Percentiles rank a stretch among this genome's conserved stretches.
Conservation (phyloP, 2,113 vertebrate species). For the Tragelaphus strepsiceros region DNA sequence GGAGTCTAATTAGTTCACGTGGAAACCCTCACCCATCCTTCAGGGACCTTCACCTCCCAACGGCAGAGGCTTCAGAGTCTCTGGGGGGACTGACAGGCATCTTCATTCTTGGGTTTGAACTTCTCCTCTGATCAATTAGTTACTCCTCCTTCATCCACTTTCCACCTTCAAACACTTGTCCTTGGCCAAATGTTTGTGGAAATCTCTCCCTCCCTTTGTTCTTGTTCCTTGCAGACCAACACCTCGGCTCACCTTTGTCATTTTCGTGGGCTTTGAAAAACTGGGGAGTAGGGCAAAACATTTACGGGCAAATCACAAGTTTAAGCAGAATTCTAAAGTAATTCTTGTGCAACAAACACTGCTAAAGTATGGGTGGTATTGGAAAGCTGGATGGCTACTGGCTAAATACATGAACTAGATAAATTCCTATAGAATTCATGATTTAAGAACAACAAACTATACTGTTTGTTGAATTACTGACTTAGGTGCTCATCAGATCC, state of each 20-base stretch:
- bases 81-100: too few species aligned
- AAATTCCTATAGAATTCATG: neutral
- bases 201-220: neutral
- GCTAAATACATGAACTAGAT: neutral
- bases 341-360: neutral
- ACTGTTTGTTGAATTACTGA: neutral
- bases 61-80: neutral
- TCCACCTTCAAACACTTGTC: neutral
- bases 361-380: neutral
- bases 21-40: neutral
- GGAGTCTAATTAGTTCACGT: neutral
- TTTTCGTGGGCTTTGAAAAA: neutral
- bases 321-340: neutral
- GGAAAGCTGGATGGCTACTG: neutral
- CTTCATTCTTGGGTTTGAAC: neutral
- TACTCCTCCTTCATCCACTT: neutral
- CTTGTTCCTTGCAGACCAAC: neutral
- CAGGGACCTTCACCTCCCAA: neutral
- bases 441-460: neutral
- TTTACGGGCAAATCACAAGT: neutral
- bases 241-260: neutral
- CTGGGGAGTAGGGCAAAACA: too few species aligned
- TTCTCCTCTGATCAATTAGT: neutral
- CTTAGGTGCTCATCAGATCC: neutral
- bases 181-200: neutral